Evolutionary conservation across 2,113 vertebrate genomes (phyloP).

Genomic region (Sander lucioperca): DNA sequence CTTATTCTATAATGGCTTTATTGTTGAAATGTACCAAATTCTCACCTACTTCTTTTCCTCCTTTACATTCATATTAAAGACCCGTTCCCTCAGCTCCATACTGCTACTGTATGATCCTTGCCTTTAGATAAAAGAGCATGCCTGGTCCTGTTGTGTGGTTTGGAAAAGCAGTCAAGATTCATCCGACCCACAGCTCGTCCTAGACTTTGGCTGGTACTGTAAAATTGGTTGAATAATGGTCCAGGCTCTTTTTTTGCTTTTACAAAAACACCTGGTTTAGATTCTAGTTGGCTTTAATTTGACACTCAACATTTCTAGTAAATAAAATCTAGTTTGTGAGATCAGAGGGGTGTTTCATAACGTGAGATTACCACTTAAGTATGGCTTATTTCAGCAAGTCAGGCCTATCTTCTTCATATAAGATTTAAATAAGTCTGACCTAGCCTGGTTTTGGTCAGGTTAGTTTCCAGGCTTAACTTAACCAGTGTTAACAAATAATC

Average conservation of each 20-base stretch:
- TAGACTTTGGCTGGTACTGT: conserved; percentile 34
- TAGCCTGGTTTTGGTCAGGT: not conserved
- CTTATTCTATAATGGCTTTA: conserved; percentile 47
- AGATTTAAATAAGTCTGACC: not conserved
- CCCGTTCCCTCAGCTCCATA: conserved; percentile 25
- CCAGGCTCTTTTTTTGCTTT: not conserved
- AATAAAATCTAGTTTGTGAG: not conserved
- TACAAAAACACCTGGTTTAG: not conserved
- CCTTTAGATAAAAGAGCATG: not conserved
- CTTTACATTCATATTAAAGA: conserved; percentile 57
- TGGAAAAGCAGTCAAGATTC: conserved; percentile 50
- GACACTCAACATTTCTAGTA: not conserved
- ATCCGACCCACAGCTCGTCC: conserved; percentile 38
- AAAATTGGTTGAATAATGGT: not conserved
- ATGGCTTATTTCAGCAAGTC: not conserved
- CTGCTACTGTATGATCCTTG: conserved; percentile 20
- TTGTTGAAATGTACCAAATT: conserved; percentile 19
- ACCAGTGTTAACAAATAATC: not conserved
- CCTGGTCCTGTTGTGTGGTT: conserved; percentile 47
- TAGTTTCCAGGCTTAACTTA: not conserved
- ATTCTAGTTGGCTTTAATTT: not conserved
- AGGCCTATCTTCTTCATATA: not conserved
- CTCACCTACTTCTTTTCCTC: conserved; percentile 3
- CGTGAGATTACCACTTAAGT: not conserved
- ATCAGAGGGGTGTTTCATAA: conserved; percentile 46